Conservation (phyloP, 2,888 invertebrate genomes). For the Girardia tigrina region DNA sequence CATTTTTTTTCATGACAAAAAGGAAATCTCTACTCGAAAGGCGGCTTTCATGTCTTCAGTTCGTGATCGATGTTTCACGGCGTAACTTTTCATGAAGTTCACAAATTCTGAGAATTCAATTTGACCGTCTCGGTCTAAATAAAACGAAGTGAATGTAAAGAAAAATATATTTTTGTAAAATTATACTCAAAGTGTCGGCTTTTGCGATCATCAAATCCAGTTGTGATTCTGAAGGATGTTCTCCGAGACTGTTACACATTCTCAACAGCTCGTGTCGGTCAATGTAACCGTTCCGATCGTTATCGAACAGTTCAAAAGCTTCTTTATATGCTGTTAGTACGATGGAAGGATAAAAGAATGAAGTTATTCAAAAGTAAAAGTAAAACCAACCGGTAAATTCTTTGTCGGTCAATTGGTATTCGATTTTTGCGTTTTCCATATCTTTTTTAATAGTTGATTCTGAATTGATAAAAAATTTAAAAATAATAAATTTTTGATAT, state of each 20-base stretch:
- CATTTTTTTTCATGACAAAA: neutral
- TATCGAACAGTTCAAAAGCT: constrained; percentile 12
- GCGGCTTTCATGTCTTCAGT: neutral
- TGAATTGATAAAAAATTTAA: no score
- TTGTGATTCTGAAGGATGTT: constrained; percentile 2
- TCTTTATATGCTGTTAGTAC: neutral
- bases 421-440: neutral
- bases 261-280: neutral
- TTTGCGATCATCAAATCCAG: neutral
- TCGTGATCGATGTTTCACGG: neutral
- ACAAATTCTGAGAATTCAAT: neutral
- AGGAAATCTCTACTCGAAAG: neutral
- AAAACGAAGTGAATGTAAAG: neutral
- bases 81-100: neutral
- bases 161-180: neutral
- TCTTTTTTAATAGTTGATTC: no score
- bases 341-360: no score
- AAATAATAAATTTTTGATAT: no score
- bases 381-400: neutral
- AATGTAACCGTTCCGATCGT: neutral
- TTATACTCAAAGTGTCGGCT: constrained; percentile 8
- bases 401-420: neutral
- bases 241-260: neutral
- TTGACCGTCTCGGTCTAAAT: neutral
- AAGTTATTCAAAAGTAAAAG: neutral